phyloP scores from a whole-genome alignment of 2,888 invertebrate species.

The Meloe dianella region DNA sequence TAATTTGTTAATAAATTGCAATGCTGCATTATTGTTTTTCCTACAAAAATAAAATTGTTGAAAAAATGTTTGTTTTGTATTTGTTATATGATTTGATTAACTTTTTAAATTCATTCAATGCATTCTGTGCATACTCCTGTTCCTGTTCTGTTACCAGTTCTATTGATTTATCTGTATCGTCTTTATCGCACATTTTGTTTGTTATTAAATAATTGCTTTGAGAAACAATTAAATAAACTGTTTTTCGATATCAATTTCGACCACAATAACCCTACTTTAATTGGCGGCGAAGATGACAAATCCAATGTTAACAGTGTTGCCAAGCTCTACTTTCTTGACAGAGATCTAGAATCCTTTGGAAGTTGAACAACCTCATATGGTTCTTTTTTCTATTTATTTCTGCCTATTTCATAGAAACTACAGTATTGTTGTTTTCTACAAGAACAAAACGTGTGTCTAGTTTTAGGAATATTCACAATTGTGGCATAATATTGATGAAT shows the following conservation, averaged over 20 bases:
- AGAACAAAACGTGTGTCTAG: no score
- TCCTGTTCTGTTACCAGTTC: conserved; percentile 55
- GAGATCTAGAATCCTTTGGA: no score
- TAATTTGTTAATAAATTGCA: conserved; percentile 70
- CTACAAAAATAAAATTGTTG: conserved; percentile 43
- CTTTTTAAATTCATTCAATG: conserved; percentile 57
- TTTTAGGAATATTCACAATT: no score
- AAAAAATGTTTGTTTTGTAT: neutral
- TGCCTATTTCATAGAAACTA: no score
- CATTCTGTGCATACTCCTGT: conserved; percentile 54
- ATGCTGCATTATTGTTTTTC: conserved; percentile 67
- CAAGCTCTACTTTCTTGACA: no score
- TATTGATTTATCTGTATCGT: conserved; percentile 50
- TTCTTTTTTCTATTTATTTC: no score
- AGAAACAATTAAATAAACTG: neutral
- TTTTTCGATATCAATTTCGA: neutral
- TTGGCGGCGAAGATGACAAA: no score
- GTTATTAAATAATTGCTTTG: neutral
- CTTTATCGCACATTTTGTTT: conserved; percentile 48
- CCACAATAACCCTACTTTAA: neutral
- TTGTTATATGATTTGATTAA: conserved; percentile 37
- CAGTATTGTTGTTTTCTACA: no score
- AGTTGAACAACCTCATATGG: no score
- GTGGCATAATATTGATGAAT: no score
- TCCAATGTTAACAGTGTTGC: no score